Base-by-base conservation (phyloP, 2,113 vertebrate genomes). In the Pseudorasbora parva region DNA sequence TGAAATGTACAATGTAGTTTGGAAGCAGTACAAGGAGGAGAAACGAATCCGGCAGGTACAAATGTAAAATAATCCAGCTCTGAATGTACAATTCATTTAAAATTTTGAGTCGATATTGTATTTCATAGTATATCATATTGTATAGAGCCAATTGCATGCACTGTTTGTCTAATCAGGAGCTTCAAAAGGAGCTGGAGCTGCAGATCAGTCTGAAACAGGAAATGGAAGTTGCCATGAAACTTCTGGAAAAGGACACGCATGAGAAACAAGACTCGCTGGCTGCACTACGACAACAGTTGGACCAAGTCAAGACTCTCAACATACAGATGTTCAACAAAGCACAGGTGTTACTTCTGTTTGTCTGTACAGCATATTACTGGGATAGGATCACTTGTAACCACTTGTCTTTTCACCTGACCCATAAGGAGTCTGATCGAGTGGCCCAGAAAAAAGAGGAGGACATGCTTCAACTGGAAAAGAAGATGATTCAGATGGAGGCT, bases 201-300 rank as follows among this genome's bases (percentile, higher is more conserved):
- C 98, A 99, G 89, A 93, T 96, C 77, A 95, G 96, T 27, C 93
- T 99, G 92, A 99, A 99, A 94, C 95, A 96, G 19, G 98, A 99
- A 92, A 99, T 99, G 95, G 98, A 99, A 91, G 96, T 98, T 82
- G 98, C 98, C 84, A 99, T 99, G 98, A 98, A 96, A 88, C 92
- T 99, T 27, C 92, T 99, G 78, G 98, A 99, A 90, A 99, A 99
- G 90, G 98, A 99, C 91, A 97, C 96, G 1, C 96, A 98, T 0
- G 98, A 99, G 87, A 99, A 99, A 75, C 97, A 99, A 85, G 98
- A 99, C 91, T 95, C 97, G 0, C 92, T 99, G 10, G 96, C 92
- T 0, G 96, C 97, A 0, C 94, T 99, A 79, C 93, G 97, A 9
- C 96, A 97, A 45, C 98, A 99, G 86, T 91, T 99, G 14, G 98